Evolutionary conservation across 2,888 invertebrate species (phyloP), one percentile per base, ranked within the genome.

Genomic region (Ormyrus rosae): DNA sequence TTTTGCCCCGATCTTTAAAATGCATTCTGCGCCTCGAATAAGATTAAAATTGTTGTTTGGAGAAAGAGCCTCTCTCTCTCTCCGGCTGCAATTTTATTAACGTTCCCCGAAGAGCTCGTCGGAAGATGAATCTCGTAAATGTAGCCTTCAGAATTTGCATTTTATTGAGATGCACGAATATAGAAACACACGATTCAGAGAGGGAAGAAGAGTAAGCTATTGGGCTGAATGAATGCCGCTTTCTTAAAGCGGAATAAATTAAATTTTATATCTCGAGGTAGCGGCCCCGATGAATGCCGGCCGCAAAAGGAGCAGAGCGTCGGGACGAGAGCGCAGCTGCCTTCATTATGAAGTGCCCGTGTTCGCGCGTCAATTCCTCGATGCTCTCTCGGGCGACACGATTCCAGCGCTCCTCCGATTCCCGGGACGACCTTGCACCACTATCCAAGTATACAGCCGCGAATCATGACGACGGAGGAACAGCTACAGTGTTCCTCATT

Each of bases 401-500:
- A 70, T 69, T 77, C 48, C 50, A 55, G 10, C n/a, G 76, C 56
- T 77, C 63, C 50, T 68, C 68, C 51, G 46, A 53, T 68, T 58
- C 11, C 6, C 7, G 34, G 19, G 11, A 48, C 13, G 72, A 78
- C 78, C 78, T 78, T 72, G 67, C 60, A 51, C 60, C 64, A 51
- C 19, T 78, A 78, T 72, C 46, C 46, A 60, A 19, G 67, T 53
- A 56, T 10, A 53, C 53, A 63, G 11, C 5, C 48, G 10, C 56
- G 34, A 48, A 78, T 72, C 72, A 72, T 13, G 72, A 78, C 78
- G 50, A 51, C 65, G 9, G 19, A 10, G 63, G 19, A 19, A 19
- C 9, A 53, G 7, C 55, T 19, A 55, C 45, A 67, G 34, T 46
- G 48, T 56, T 77, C 11, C 34, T 64, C 48, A 70, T 77, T 70